A percentile compares a stretch with the other conserved stretches of the same genome.
Conservation (phyloP, 2,797 vertebrate genomes). For the Mus spretus region DNA sequence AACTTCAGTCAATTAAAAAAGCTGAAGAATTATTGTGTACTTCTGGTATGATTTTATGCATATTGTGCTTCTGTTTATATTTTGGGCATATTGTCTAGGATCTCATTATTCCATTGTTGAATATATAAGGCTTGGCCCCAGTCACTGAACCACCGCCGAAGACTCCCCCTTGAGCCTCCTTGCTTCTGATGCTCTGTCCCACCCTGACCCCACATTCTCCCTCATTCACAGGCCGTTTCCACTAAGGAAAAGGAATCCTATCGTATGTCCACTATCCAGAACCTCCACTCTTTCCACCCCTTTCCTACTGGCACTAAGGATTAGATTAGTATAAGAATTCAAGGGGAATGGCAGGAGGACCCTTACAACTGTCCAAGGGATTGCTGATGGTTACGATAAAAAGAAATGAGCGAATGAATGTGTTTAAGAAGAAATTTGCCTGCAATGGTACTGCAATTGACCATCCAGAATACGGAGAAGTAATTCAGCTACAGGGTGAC, state of each 20-base stretch:
- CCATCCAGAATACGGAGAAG: slow-evolving; percentile 99
- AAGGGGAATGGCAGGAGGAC: background rate
- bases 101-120: slow-evolving; percentile 19
- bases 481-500: slow-evolving; percentile 98
- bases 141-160: background rate
- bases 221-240: background rate
- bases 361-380: background rate
- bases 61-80: background rate
- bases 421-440: background rate
- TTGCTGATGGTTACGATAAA: background rate
- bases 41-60: background rate
- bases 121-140: background rate
- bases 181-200: background rate
- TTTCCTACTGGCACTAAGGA: background rate
- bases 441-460: slow-evolving; percentile 99
- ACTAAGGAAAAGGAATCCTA: background rate
- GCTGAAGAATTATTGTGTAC: background rate
- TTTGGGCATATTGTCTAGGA: slow-evolving; percentile 8
- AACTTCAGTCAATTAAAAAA: background rate
- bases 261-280: background rate
- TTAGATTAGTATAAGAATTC: background rate
- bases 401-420: background rate
- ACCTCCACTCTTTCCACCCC: background rate
- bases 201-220: background rate
- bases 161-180: background rate